Conservation (phyloP, 2,888 invertebrate species). For the Marasmarcha lunaedactyla region DNA sequence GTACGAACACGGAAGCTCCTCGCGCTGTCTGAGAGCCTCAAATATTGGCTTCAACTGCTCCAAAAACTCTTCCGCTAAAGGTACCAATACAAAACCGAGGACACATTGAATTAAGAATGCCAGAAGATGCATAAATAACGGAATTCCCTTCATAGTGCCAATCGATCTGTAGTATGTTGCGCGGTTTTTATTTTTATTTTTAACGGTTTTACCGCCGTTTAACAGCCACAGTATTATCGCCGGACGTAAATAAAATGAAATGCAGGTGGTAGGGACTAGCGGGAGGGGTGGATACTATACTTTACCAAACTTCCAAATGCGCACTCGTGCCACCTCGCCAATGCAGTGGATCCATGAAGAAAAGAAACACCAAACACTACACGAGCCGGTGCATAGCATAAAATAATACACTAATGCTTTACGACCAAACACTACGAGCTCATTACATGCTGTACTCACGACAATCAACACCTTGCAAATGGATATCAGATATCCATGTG, state of each 20-base stretch:
- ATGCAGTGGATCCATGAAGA: constrained; percentile 61
- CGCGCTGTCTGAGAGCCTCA: constrained; percentile 91
- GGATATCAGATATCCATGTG: constrained; percentile 48
- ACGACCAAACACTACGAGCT: constrained; percentile 67
- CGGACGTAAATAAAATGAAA: constrained; percentile 38
- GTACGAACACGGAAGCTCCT: constrained; percentile 91
- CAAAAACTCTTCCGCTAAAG: constrained; percentile 93
- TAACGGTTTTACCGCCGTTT: constrained; percentile 47
- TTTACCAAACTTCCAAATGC: constrained; percentile 62
- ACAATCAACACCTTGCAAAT: constrained; percentile 52
- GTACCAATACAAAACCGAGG: constrained; percentile 56
- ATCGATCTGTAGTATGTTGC: constrained; percentile 44
- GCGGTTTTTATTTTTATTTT: constrained; percentile 32
- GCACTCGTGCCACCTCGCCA: constrained; percentile 67
- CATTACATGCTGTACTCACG: constrained; percentile 62
- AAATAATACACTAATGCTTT: constrained; percentile 56
- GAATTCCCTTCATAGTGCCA: constrained; percentile 61
- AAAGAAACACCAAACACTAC: constrained; percentile 66
- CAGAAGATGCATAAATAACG: constrained; percentile 28
- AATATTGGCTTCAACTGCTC: constrained; percentile 96
- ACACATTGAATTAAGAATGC: constrained; percentile 38
- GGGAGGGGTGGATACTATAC: constrained; percentile 56
- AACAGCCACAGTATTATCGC: constrained; percentile 54
- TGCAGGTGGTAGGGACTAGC: constrained; percentile 52
- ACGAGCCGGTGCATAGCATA: constrained; percentile 64